Evolutionary conservation across 2,113 vertebrate genomes (phyloP).

Genomic region (Sceloporus undulatus): DNA sequence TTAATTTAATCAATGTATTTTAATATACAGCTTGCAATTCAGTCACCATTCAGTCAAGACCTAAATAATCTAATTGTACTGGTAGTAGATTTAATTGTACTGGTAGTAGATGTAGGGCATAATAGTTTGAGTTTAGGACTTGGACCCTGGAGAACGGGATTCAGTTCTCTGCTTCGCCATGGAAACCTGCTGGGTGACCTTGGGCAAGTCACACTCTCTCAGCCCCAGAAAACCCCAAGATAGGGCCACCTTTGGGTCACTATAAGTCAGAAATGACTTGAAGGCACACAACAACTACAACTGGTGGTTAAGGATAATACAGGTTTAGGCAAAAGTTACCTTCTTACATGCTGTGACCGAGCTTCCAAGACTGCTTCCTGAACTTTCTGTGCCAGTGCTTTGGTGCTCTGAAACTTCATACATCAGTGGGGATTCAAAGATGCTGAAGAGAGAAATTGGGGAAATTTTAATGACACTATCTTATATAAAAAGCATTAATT

Average conservation of each 20-base stretch:
- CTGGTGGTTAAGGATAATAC: not conserved
- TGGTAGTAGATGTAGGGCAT: too few species aligned
- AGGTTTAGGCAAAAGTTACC: conserved; percentile 78
- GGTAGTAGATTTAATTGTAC: not conserved
- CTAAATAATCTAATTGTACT: conserved; percentile 34
- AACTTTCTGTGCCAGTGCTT: conserved; percentile 73
- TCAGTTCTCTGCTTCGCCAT: too few species aligned
- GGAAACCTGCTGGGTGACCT: too few species aligned
- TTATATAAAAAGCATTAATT: not conserved
- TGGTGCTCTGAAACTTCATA: conserved; percentile 80
- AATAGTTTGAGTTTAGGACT: too few species aligned
- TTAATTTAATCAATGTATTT: not conserved
- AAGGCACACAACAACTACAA: too few species aligned
- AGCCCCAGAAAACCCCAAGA: too few species aligned
- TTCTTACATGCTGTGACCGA: conserved; percentile 94
- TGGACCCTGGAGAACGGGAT: too few species aligned
- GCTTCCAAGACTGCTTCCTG: conserved; percentile 80
- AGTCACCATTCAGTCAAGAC: conserved; percentile 20
- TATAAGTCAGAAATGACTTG: too few species aligned
- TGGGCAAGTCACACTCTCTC: too few species aligned
- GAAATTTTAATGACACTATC: conserved; percentile 54
- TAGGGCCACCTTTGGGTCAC: too few species aligned
- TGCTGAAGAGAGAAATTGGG: conserved; percentile 77
- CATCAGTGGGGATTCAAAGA: conserved; percentile 87
- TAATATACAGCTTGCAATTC: not conserved